Percentiles rank a stretch among this genome's conserved stretches.
Conservation (phyloP, 2,888 invertebrate species). For the Ectemnius cavifrons region DNA sequence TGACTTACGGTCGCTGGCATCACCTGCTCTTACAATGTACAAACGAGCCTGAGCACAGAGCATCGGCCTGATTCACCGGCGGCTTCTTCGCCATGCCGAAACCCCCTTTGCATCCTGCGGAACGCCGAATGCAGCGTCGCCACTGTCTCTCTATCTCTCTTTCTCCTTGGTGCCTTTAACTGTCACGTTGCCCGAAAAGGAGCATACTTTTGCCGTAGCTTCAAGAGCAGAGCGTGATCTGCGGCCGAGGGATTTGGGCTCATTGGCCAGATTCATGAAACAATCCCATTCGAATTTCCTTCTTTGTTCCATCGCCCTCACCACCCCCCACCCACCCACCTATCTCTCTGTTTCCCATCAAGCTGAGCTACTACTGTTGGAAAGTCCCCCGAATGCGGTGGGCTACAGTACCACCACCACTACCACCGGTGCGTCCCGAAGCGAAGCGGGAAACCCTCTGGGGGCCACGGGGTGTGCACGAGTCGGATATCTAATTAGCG, state of each 20-base stretch:
- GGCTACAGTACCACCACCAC: slow-evolving; percentile 25
- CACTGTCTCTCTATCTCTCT: too few species aligned
- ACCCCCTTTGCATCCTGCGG: too few species aligned
- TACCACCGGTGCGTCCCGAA: slow-evolving; percentile 59
- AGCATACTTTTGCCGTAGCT: background rate
- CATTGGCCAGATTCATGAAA: slow-evolving; percentile 69
- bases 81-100: background rate
- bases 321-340: slow-evolving; percentile 27
- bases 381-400: slow-evolving; percentile 53
- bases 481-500: slow-evolving; percentile 78
- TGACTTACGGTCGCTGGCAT: slow-evolving; percentile 56
- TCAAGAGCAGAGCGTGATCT: slow-evolving; percentile 23
- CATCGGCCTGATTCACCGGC: slow-evolving; percentile 44
- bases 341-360: slow-evolving; percentile 56
- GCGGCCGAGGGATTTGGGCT: slow-evolving; percentile 41
- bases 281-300: slow-evolving; percentile 74
- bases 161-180: background rate
- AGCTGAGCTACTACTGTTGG: slow-evolving; percentile 40
- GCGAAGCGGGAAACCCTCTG: slow-evolving; percentile 68
- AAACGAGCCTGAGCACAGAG: slow-evolving; percentile 48
- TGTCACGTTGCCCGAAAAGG: background rate
- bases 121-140: background rate
- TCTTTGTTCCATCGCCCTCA: slow-evolving; percentile 46
- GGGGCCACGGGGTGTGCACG: slow-evolving; percentile 68
- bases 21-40: slow-evolving; percentile 60